Conservation (phyloP, 1,140 invertebrate genomes). For the Dysdera silvatica region DNA sequence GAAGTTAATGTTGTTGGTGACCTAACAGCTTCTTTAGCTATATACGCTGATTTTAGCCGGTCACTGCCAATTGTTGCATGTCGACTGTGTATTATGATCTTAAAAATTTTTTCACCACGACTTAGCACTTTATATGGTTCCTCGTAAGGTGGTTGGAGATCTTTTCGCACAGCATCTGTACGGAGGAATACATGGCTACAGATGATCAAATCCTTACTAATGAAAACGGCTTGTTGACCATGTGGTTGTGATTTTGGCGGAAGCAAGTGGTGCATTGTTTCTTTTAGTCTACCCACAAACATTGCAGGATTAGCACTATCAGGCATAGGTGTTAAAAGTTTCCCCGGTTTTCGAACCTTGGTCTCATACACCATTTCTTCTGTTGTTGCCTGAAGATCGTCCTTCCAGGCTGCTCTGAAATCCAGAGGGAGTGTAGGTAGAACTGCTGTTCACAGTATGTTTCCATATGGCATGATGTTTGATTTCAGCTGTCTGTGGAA, state of each 20-base stretch:
- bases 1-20: too few relatives aligned
- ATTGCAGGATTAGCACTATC: too few relatives aligned
- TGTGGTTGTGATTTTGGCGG: neutral
- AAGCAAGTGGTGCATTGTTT: too few relatives aligned
- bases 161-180: neutral
- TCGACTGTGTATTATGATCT: neutral
- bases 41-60: neutral
- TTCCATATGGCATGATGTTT: slow-evolving; percentile 18
- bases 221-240: neutral
- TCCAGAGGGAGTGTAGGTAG: slow-evolving; percentile 38
- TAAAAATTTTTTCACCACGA: neutral
- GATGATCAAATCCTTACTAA: neutral
- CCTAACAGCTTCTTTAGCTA: neutral
- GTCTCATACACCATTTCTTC: slow-evolving; percentile 31
- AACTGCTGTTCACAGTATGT: slow-evolving; percentile 24
- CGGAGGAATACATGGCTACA: slow-evolving; percentile 3
- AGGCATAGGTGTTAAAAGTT: slow-evolving; percentile 16
- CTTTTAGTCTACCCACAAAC: too few relatives aligned
- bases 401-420: slow-evolving; percentile 32
- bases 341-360: slow-evolving; percentile 23
- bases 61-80: neutral
- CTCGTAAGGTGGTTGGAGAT: neutral
- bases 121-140: neutral
- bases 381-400: slow-evolving; percentile 30
- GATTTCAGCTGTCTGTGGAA: slow-evolving; percentile 39